Evolutionary conservation across 2,888 invertebrate genomes (phyloP).

Genomic region (Coleophora deauratella): DNA sequence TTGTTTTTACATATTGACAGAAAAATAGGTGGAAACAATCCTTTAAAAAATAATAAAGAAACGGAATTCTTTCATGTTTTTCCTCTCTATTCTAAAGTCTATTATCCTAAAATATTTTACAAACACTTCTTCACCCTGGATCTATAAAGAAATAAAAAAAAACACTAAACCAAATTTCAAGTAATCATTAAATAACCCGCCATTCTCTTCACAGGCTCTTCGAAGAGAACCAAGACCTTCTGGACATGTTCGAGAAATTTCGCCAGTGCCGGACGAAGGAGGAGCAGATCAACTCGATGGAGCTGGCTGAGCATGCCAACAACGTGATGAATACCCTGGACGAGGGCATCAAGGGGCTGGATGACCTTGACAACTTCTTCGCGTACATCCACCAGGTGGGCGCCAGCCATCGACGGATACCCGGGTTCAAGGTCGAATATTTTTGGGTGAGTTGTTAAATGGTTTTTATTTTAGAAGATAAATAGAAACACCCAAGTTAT

Average conservation of each 20-base stretch:
- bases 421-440: conserved; percentile 88
- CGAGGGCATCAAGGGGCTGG: conserved; percentile 89
- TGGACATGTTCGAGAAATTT: conserved; percentile 87
- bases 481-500: too few species aligned
- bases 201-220: conserved; percentile 78
- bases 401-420: conserved; percentile 86
- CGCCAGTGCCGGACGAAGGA: conserved; percentile 84
- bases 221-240: conserved; percentile 86
- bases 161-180: too few species aligned
- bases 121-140: too few species aligned
- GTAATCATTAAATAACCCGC: neutral
- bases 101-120: too few species aligned
- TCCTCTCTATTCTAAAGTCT: too few species aligned
- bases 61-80: too few species aligned
- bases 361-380: conserved; percentile 89
- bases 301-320: conserved; percentile 89
- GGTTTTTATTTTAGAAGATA: too few species aligned
- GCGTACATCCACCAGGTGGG: conserved; percentile 88
- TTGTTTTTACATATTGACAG: too few species aligned
- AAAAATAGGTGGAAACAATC: too few species aligned
- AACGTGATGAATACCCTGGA: conserved; percentile 93
- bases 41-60: too few species aligned
- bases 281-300: conserved; percentile 86
- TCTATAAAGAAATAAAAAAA: too few species aligned
- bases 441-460: conserved; percentile 92